These are phyloP conservation scores for Myanophis thanlyinensis DNA, from an alignment of 2,113 vertebrate species.

Conservation along the genomic window DNA sequence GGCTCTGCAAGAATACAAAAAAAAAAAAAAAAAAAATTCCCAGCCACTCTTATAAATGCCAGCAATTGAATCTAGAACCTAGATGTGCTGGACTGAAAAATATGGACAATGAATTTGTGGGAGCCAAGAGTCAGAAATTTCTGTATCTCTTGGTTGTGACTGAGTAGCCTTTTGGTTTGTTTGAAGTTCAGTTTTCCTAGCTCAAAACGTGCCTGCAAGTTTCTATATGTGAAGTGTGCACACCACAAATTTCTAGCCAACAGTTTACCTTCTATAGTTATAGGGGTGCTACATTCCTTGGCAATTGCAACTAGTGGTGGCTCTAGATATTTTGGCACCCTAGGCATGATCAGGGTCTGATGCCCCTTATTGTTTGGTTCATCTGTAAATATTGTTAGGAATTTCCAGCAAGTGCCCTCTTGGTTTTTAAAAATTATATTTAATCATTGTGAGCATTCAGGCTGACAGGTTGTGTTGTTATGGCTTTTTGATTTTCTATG, in stretches of 20 bases:
- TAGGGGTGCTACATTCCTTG: background rate
- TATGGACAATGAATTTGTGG: background rate
- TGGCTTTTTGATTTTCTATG: background rate
- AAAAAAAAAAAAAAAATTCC: background rate
- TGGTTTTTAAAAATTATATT: background rate
- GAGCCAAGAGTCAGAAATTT: background rate
- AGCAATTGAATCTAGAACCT: background rate
- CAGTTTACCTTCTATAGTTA: background rate
- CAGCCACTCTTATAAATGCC: background rate
- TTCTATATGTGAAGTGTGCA: background rate
- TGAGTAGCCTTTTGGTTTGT: background rate
- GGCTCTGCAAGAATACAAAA: background rate
- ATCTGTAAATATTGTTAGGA: background rate
- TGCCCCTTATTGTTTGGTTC: background rate
- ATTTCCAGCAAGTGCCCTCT: background rate
- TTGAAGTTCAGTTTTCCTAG: background rate
- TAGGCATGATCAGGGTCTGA: background rate
- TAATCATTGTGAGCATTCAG: background rate
- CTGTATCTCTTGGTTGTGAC: background rate
- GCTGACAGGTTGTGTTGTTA: background rate
- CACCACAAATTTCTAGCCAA: background rate
- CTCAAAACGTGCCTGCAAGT: background rate
- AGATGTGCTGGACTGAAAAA: background rate
- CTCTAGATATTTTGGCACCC: background rate
- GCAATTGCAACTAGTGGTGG: background rate